Evolutionary conservation across 2,113 vertebrate species (phyloP).

Genomic region (Proterorhinus semilunaris): DNA sequence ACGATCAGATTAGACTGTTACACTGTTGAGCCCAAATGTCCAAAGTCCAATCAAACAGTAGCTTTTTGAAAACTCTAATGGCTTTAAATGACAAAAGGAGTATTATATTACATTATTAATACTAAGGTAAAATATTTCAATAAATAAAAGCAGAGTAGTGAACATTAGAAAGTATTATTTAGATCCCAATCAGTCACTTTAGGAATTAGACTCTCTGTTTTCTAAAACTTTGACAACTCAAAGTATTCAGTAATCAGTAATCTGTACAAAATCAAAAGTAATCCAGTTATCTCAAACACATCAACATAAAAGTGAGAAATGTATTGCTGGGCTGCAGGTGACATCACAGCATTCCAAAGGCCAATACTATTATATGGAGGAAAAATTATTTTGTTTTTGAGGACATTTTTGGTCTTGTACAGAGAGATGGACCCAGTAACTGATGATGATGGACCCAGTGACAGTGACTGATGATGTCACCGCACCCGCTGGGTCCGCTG

Average conservation of each 20-base stretch:
- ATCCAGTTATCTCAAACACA: constrained; percentile 5
- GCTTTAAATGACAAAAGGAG: neutral
- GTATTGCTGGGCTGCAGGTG: too few relatives aligned
- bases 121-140: neutral
- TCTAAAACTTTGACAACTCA: constrained; percentile 49
- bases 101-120: neutral
- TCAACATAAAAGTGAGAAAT: constrained; percentile 7
- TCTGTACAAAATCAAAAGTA: constrained; percentile 7
- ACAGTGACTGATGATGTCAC: too few relatives aligned
- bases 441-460: too few relatives aligned
- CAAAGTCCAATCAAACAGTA: constrained; percentile 6
- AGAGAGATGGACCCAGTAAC: too few relatives aligned
- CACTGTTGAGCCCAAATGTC: constrained; percentile 7
- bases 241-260: constrained; percentile 26
- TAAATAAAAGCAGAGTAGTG: neutral
- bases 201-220: constrained; percentile 27
- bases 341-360: too few relatives aligned
- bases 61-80: constrained; percentile 10
- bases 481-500: too few relatives aligned
- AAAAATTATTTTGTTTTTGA: too few relatives aligned
- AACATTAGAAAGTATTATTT: constrained; percentile 9
- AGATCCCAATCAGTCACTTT: constrained; percentile 1
- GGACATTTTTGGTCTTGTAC: too few relatives aligned
- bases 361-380: too few relatives aligned
- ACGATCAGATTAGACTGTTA: constrained; percentile 25